Evolutionary conservation across 1,140 invertebrate species (phyloP).

Genomic region (Chironomus striatipennis): DNA sequence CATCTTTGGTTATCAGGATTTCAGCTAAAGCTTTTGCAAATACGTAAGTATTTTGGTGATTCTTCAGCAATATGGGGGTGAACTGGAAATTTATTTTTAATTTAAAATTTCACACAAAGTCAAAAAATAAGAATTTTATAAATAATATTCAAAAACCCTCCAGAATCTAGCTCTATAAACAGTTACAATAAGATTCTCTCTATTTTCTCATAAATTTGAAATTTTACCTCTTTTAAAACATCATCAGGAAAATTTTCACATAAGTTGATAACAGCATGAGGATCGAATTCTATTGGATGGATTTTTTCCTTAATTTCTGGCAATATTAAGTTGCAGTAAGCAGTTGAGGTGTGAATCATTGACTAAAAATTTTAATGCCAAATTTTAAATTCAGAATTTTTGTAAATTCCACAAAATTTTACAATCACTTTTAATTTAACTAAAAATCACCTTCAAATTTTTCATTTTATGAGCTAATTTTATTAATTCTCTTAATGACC

Average conservation of each 20-base stretch:
- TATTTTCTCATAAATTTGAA: no score
- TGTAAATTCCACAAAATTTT: no score
- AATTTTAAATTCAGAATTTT: no score
- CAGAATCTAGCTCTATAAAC: no score
- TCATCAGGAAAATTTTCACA: constrained; percentile 46
- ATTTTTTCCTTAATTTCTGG: constrained; percentile 52
- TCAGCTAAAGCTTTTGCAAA: constrained; percentile 68
- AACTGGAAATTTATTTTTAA: no score
- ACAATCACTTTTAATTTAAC: no score
- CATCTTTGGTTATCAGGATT: constrained; percentile 47
- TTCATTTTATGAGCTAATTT: constrained; percentile 54
- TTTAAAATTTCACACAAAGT: no score
- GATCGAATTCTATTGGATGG: constrained; percentile 57
- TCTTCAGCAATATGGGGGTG: constrained; percentile 46
- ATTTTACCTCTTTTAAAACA: constrained; percentile 41
- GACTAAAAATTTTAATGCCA: constrained; percentile 37
- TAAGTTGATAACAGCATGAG: constrained; percentile 45
- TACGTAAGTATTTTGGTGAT: constrained; percentile 64
- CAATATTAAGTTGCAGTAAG: constrained; percentile 56
- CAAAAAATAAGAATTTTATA: no score
- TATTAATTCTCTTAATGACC: constrained; percentile 52
- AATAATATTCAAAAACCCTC: no score
- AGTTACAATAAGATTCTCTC: no score
- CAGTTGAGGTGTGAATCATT: constrained; percentile 58
- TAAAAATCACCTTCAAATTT: constrained; percentile 46